These are phyloP conservation scores for Galerucella calmariensis DNA, from an alignment of 2,888 invertebrate species.

Conservation along the genomic window DNA sequence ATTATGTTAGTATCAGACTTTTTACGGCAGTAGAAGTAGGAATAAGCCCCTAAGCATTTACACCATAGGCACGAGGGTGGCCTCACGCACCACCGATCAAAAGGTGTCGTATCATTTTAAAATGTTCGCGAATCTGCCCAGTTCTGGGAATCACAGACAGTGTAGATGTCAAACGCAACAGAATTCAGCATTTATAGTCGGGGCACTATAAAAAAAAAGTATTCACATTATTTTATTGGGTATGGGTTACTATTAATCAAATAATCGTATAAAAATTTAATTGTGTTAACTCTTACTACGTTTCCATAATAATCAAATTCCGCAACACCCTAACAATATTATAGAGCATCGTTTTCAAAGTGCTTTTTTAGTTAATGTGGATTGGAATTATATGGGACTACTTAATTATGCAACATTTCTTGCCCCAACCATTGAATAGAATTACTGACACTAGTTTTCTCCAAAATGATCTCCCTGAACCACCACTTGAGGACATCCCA, in stretches of 20 bases:
- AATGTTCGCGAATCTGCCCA: constrained; percentile 38
- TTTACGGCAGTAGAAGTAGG: constrained; percentile 59
- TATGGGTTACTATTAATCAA: not conserved
- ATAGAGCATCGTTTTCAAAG: too few relatives aligned
- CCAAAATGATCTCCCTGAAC: too few relatives aligned
- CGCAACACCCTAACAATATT: too few relatives aligned
- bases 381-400: too few relatives aligned
- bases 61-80: constrained; percentile 52
- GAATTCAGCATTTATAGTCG: not conserved
- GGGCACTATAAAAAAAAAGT: not conserved
- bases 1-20: constrained; percentile 69
- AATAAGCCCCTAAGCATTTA: constrained; percentile 52
- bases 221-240: not conserved
- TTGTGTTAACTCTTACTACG: too few relatives aligned
- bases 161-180: constrained; percentile 11
- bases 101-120: constrained; percentile 59
- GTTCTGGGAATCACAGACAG: constrained; percentile 32
- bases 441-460: too few relatives aligned
- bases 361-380: too few relatives aligned
- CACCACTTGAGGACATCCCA: too few relatives aligned
- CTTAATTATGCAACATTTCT: too few relatives aligned
- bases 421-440: too few relatives aligned
- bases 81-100: constrained; percentile 62
- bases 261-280: too few relatives aligned
- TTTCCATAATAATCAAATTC: too few relatives aligned